Base-by-base conservation (phyloP, 2,113 vertebrate genomes). In the Sterna hirundo region DNA sequence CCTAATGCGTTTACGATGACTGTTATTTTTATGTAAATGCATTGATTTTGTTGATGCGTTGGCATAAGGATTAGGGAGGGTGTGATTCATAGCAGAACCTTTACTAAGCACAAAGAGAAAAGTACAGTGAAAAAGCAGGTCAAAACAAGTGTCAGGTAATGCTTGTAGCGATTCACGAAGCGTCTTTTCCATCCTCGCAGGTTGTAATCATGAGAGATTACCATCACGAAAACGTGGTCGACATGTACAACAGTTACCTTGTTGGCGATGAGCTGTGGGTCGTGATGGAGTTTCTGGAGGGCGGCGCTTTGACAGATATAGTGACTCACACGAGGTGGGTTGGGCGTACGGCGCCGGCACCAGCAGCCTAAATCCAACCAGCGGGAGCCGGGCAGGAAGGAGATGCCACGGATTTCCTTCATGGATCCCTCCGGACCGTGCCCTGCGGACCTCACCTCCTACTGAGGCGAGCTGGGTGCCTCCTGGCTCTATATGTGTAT, bases 161-260 rank as follows among this genome's bases (percentile, higher is more conserved):
- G 27, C 49, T 58, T 15, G 40, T 5, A 21, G 88, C 81, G 36
- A 64, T 30, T 91, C 46, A 47, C 44, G 4, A 38, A 30, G 1
- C 0, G 0, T 42, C 81, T 54, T 85, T 95, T 82, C 85, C 85
- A 54, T 96, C 83, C 91, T 66, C 60, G 38, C 96, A 99, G 99
- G 99, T 99, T 97, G 99, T 99, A 60, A 99, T 99, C 91, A 99
- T 99, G 99, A 98, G 99, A 64, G 99, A 99, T 98, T 99, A 99
- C 96, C 99, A 99, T 96, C 99, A 99, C 22, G 99, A 99, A 83
- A 99, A 99, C 3, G 99, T 99, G 87, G 99, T 99, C 5, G 99
- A 99, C 98, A 99, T 99, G 99, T 99, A 99, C 98, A 99, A 99
- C 97, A 99, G 99, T 96, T 99, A 99, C 95, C 98, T 99, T 90